Evolutionary conservation across 2,113 vertebrate species (phyloP).

Genomic region (Lepus timidus): DNA sequence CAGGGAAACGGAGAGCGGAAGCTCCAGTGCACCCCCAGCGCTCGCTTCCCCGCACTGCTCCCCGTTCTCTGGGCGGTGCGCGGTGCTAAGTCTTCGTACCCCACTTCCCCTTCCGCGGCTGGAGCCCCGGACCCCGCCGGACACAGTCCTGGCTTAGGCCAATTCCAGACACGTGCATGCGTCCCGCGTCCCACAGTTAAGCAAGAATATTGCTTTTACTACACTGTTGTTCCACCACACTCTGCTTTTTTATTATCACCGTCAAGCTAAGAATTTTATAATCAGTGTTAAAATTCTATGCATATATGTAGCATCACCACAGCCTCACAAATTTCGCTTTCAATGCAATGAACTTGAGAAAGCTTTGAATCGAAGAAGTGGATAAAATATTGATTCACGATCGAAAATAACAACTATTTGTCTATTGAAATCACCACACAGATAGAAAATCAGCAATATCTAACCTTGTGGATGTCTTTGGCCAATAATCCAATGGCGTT

Average conservation of each 20-base stretch:
- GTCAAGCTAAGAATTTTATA: background rate
- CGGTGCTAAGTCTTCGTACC: too few species aligned
- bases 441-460: background rate
- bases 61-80: too few species aligned
- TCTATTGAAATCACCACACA: background rate
- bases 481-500: background rate
- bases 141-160: background rate
- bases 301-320: background rate
- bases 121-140: rapidly evolving
- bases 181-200: background rate
- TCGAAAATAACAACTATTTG: background rate
- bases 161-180: background rate
- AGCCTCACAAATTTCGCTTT: background rate
- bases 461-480: background rate
- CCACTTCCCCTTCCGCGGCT: rapidly evolving
- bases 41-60: too few species aligned
- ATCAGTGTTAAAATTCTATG: background rate
- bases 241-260: background rate
- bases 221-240: background rate
- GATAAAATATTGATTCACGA: background rate
- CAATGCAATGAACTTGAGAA: background rate
- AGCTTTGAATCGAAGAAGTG: background rate
- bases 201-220: background rate
- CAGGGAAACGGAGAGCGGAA: too few species aligned
- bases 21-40: too few species aligned